Conservation (phyloP, 2,888 invertebrate genomes). For the Trissolcus brochymenae region DNA sequence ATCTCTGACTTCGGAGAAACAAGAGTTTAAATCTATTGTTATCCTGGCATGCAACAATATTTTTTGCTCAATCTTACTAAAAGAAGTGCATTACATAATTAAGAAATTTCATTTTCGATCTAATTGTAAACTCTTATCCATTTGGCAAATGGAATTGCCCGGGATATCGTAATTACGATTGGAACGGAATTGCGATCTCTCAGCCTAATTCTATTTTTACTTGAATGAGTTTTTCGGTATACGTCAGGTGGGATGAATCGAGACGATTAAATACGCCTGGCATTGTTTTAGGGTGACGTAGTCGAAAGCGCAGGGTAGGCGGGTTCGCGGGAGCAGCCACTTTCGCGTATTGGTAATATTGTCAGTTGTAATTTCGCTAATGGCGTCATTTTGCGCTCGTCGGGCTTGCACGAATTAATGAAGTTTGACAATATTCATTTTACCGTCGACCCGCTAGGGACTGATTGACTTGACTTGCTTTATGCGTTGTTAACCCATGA, state of each 20-base stretch:
- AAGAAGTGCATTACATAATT: constrained; percentile 52
- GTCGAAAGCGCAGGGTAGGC: constrained; percentile 21
- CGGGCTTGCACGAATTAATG: constrained; percentile 44
- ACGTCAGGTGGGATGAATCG: constrained; percentile 56
- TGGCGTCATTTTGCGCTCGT: constrained; percentile 67
- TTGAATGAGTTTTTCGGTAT: constrained; percentile 49
- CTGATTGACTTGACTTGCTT: constrained; percentile 34
- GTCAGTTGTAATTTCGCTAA: constrained; percentile 73
- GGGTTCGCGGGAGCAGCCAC: constrained; percentile 60
- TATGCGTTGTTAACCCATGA: constrained; percentile 30
- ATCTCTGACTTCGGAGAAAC: no score
- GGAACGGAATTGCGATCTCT: constrained; percentile 43
- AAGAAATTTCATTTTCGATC: constrained; percentile 48
- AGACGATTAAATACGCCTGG: constrained; percentile 52
- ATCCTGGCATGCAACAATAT: neutral
- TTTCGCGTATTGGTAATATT: constrained; percentile 70
- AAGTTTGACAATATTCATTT: constrained; percentile 48
- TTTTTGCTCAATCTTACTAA: constrained; percentile 38
- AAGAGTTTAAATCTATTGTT: neutral
- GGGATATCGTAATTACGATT: constrained; percentile 53
- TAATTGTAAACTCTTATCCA: constrained; percentile 54
- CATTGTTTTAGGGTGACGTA: constrained; percentile 56
- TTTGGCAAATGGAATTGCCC: constrained; percentile 52
- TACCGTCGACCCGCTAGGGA: constrained; percentile 23
- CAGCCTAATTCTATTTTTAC: constrained; percentile 54